Percentiles rank a stretch among this genome's conserved stretches.
These are phyloP conservation scores for Sesia bembeciformis DNA, from an alignment of 2,888 invertebrate genomes.

Conservation along the genomic window DNA sequence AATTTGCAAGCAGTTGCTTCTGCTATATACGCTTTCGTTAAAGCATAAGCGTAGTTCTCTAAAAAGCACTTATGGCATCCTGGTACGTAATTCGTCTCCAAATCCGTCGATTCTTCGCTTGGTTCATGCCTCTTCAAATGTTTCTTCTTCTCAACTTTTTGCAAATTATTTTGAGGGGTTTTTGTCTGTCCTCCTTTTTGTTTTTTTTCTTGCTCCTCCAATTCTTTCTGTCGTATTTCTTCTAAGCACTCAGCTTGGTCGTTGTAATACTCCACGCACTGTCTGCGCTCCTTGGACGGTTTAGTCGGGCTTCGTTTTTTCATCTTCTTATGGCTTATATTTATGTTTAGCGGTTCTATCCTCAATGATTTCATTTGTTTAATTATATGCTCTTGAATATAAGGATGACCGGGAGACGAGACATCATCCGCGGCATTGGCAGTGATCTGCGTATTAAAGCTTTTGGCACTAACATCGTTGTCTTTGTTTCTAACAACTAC, in stretches of 20 bases:
- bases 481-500: constrained; percentile 47
- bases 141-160: constrained; percentile 46
- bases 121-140: constrained; percentile 41
- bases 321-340: constrained; percentile 38
- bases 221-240: constrained; percentile 52
- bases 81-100: constrained; percentile 44
- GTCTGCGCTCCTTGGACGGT: constrained; percentile 49
- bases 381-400: constrained; percentile 64
- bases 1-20: constrained; percentile 61
- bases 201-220: constrained; percentile 51
- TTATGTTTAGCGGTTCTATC: constrained; percentile 60
- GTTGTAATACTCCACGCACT: constrained; percentile 76
- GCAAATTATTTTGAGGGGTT: constrained; percentile 39
- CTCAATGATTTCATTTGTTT: constrained; percentile 66
- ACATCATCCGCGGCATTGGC: constrained; percentile 36
- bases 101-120: constrained; percentile 62
- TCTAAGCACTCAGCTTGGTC: constrained; percentile 77
- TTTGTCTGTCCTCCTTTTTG: constrained; percentile 53
- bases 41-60: constrained; percentile 63
- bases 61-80: constrained; percentile 69
- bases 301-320: constrained; percentile 56
- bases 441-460: constrained; percentile 29
- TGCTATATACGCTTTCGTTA: constrained; percentile 60
- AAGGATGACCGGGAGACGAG: constrained; percentile 42
- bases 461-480: constrained; percentile 50